Evolutionary conservation across 1,140 invertebrate genomes (phyloP).

Genomic region (Ips typographus): DNA sequence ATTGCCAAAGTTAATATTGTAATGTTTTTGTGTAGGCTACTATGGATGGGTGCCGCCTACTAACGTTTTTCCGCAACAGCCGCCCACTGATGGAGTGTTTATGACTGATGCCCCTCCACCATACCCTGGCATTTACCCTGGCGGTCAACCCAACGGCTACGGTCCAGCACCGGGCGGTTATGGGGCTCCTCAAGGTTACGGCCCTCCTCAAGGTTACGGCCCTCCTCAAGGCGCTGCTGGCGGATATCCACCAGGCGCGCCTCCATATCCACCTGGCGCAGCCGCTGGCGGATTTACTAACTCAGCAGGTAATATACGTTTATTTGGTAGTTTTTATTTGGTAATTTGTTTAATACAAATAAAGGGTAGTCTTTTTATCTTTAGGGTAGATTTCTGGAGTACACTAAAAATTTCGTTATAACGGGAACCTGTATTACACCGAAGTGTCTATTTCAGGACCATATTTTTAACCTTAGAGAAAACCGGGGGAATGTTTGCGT

Average conservation of each 20-base stretch:
- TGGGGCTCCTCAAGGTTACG: slow-evolving; percentile 28
- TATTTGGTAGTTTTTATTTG: slow-evolving; percentile 2
- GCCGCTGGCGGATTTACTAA: slow-evolving; percentile 35
- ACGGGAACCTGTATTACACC: too few relatives aligned
- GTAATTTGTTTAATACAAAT: not conserved
- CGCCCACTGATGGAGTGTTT: slow-evolving; percentile 81
- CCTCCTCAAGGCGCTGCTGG: slow-evolving; percentile 40
- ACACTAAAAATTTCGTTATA: too few relatives aligned
- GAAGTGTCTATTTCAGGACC: too few relatives aligned
- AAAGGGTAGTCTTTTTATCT: not conserved
- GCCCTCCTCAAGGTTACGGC: slow-evolving; percentile 41
- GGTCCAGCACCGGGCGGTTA: slow-evolving; percentile 35
- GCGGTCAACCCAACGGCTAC: slow-evolving; percentile 39
- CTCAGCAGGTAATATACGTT: slow-evolving; percentile 34
- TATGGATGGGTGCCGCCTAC: slow-evolving; percentile 93
- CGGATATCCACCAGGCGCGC: slow-evolving; percentile 39
- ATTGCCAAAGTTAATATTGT: not conserved
- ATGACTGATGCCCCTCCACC: slow-evolving; percentile 93
- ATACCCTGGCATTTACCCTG: slow-evolving; percentile 78
- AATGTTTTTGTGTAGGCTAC: slow-evolving; percentile 61
- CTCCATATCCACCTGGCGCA: slow-evolving; percentile 30
- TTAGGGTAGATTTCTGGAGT: too few relatives aligned
- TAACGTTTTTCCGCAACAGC: slow-evolving; percentile 64
- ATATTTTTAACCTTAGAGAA: too few relatives aligned
- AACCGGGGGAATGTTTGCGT: too few relatives aligned